Percentiles rank a stretch among this genome's conserved stretches.
These are phyloP conservation scores for Hydrozoanthus gracilis DNA, from an alignment of 92 coral and sea anemone species.

Conservation along the genomic window DNA sequence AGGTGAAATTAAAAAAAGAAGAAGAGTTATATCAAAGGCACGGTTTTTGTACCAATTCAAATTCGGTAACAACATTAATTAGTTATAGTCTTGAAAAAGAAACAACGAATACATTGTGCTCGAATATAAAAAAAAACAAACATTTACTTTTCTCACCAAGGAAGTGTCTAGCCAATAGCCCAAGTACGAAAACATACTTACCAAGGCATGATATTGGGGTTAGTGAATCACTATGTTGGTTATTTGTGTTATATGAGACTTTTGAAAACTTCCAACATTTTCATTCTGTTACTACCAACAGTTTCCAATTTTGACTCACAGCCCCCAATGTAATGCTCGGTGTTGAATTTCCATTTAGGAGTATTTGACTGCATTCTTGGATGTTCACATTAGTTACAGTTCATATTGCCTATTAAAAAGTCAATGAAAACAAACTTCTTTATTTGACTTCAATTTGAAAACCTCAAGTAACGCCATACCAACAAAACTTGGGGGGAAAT, in stretches of 20 bases:
- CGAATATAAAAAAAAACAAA: neutral
- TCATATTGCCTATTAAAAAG: too few species aligned
- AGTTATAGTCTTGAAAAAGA: neutral
- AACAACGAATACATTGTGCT: constrained; percentile 2
- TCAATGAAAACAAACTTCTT: too few species aligned
- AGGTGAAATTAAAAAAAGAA: too few species aligned
- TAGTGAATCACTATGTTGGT: neutral
- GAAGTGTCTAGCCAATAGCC: neutral
- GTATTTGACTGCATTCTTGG: neutral
- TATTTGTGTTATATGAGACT: neutral
- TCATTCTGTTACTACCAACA: neutral
- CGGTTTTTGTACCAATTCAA: neutral
- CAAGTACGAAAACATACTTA: neutral
- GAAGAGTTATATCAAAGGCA: neutral
- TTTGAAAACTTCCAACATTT: constrained; percentile 9
- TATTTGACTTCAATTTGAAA: too few species aligned
- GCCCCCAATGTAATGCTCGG: neutral
- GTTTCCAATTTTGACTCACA: neutral
- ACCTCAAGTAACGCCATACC: too few species aligned
- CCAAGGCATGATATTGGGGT: neutral
- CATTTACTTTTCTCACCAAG: neutral
- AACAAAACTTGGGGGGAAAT: too few species aligned
- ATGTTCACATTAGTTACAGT: neutral
- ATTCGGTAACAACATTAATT: neutral
- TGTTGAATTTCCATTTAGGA: constrained; percentile 18